Evolutionary conservation across 1,140 invertebrate species (phyloP), one percentile per base, ranked within the genome.

Genomic region (Drosophila parabipectinata): DNA sequence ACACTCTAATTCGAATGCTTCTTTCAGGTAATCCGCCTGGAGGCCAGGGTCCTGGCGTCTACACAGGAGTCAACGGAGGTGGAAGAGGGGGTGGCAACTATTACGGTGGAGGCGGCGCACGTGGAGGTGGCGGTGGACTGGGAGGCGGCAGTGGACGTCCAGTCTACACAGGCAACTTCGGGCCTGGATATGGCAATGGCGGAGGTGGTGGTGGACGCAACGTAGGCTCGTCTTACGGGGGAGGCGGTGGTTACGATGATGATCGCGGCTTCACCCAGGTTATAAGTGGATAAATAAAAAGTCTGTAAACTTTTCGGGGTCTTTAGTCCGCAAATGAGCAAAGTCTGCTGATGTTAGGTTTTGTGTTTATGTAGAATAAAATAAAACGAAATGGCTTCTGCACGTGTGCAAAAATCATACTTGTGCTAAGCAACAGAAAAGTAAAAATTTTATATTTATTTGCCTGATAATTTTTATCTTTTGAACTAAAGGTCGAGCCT

Each of bases 11-110:
- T 69, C 6, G 44, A 59, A 59, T 44, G 52, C 4, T 28, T 47
- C 48, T 82, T 55, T 28, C 79, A 85, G 82, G 82, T 82, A 85
- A 85, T 82, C 82, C 82, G 4, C 82, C 82, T 14, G 66, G 59
- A 44, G 82, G 82, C 34, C 82, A 87, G 58, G 78, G 57, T 1
- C 82, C 82, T 2, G 82, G 82, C 39, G 37, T 85, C 18, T 85
- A 85, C 32, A 59, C 81, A 26, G 80, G 60, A 26, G 54, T 41
- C 18, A 66, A 72, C 1, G 3, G 44, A 12, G 44, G 71, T 1
- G 53, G 72, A 1, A 57, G 57, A 57, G 57, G 1, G 0, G 18
- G 74, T 9, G 34, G 62, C 5, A 41, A 12, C 26, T 50, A 55
- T 12, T 75, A 75, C 10, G 78, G 71, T 3, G 76, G 77, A 7